These are phyloP conservation scores for Siderastrea radians DNA, from an alignment of 92 coral and sea anemone species.

Conservation along the genomic window DNA sequence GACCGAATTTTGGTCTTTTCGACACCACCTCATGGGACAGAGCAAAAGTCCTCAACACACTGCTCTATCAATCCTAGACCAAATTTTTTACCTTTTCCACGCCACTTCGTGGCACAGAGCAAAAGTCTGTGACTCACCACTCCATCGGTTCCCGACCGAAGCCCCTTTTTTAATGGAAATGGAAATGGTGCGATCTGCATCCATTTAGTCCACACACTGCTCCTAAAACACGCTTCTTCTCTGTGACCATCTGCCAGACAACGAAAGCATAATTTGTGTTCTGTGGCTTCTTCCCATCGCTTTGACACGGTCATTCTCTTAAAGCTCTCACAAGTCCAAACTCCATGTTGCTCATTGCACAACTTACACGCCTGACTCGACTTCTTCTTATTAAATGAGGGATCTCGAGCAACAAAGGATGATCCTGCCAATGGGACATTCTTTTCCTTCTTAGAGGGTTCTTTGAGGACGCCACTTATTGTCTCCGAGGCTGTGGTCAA, in stretches of 20 bases:
- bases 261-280: slow-evolving; percentile 56
- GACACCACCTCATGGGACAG: too few relatives aligned
- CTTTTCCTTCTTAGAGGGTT: slow-evolving; percentile 7
- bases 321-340: slow-evolving; percentile 38
- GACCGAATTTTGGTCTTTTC: too few relatives aligned
- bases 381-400: background rate
- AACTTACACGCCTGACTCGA: slow-evolving; percentile 2
- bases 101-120: too few relatives aligned
- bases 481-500: slow-evolving; percentile 65
- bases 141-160: too few relatives aligned
- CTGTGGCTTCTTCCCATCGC: slow-evolving; percentile 56
- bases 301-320: background rate
- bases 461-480: slow-evolving; percentile 47
- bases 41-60: too few relatives aligned
- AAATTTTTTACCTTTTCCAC: too few relatives aligned
- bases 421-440: background rate
- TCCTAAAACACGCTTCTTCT: slow-evolving; percentile 51
- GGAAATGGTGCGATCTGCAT: slow-evolving; percentile 54
- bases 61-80: too few relatives aligned
- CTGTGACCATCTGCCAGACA: slow-evolving; percentile 60
- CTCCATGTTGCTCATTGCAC: slow-evolving; percentile 50
- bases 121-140: too few relatives aligned
- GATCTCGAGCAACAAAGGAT: background rate
- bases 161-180: too few relatives aligned
- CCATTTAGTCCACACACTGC: slow-evolving; percentile 68